These are phyloP conservation scores for Tragelaphus scriptus DNA, from an alignment of 2,113 vertebrate species.

Conservation along the genomic window DNA sequence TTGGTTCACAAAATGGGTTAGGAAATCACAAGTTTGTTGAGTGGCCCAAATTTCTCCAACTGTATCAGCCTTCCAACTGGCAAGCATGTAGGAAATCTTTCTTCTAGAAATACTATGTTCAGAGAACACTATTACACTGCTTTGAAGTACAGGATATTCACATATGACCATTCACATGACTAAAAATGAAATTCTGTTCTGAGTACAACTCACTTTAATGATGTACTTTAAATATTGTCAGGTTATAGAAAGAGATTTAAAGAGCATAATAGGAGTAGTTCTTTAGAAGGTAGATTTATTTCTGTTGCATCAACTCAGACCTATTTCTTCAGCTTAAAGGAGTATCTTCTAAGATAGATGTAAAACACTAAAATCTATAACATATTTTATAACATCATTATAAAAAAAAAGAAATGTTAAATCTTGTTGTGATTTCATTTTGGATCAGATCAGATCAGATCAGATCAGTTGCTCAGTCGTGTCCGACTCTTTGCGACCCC, in stretches of 20 bases:
- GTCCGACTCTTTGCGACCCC: no score
- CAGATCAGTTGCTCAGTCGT: no score
- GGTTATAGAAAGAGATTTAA: background rate
- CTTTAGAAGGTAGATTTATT: background rate
- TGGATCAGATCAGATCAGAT: no score
- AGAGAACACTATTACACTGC: background rate
- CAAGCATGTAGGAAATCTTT: background rate
- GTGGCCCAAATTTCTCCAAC: background rate
- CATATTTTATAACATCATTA: background rate
- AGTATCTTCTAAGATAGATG: background rate
- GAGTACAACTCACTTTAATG: background rate
- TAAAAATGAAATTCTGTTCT: background rate
- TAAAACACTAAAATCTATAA: background rate
- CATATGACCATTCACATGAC: background rate
- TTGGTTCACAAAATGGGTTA: background rate
- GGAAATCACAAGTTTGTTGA: background rate
- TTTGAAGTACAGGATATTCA: background rate
- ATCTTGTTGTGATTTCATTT: background rate
- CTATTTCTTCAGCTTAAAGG: background rate
- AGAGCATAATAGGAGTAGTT: background rate
- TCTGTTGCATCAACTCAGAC: background rate
- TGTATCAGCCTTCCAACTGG: background rate
- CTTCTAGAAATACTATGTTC: background rate
- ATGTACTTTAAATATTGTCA: background rate
- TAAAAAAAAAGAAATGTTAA: background rate